These are phyloP conservation scores for Erpetoichthys calabaricus DNA, from an alignment of 2,797 vertebrate genomes.

Conservation along the genomic window DNA sequence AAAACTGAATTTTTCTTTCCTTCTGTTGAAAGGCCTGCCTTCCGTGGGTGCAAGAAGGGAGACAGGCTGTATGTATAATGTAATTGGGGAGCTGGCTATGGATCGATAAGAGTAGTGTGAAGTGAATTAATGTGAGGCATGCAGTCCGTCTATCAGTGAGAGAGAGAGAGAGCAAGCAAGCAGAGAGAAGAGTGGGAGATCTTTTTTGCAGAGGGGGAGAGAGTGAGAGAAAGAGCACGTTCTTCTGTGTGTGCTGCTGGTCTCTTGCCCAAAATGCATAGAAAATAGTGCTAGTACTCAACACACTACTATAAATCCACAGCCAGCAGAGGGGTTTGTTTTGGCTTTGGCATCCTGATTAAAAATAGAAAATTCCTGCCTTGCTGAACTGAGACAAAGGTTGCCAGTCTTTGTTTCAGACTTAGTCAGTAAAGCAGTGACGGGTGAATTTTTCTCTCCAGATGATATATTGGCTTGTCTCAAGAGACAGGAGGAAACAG, in stretches of 20 bases:
- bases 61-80: slow-evolving; percentile 50
- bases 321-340: no score
- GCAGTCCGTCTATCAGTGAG: slow-evolving; percentile 51
- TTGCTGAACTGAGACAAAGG: neutral
- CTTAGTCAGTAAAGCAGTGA: neutral
- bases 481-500: slow-evolving; percentile 10
- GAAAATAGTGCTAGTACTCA: neutral
- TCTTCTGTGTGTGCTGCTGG: neutral
- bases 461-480: slow-evolving; percentile 7
- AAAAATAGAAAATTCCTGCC: neutral
- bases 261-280: neutral
- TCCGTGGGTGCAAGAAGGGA: slow-evolving; percentile 48
- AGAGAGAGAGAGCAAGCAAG: slow-evolving; percentile 5
- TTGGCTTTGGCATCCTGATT: no score
- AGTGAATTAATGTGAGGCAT: slow-evolving; percentile 55
- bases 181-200: neutral
- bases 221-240: no score
- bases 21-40: slow-evolving; percentile 1
- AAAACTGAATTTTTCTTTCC: no score
- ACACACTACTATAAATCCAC: no score
- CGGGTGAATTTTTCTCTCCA: slow-evolving; percentile 3
- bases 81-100: slow-evolving; percentile 42
- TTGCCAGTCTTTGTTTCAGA: neutral
- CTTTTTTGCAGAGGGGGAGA: no score
- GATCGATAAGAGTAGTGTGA: slow-evolving; percentile 54